These are phyloP conservation scores for Ophioninae sp. DNA, from an alignment of 2,888 invertebrate genomes.

Conservation along the genomic window DNA sequence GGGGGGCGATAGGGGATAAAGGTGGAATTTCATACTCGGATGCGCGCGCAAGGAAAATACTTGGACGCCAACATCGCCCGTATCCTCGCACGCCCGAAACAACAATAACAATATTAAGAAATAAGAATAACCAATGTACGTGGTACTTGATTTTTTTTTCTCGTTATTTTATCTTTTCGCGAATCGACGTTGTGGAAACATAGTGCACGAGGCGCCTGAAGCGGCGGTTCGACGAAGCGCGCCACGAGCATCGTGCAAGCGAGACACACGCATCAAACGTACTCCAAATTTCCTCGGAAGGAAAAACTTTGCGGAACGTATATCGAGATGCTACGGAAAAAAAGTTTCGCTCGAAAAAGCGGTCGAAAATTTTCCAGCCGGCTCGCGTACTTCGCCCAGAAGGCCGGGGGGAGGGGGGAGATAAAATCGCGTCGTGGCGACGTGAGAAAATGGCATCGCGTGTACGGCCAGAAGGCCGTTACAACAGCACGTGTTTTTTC, in stretches of 20 bases:
- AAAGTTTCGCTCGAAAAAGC: background rate
- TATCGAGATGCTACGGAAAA: background rate
- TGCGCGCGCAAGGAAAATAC: background rate
- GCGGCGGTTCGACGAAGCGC: constrained; percentile 36
- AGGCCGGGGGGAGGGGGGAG: background rate
- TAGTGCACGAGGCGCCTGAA: constrained; percentile 36
- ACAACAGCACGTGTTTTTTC: constrained; percentile 55
- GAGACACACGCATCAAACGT: background rate
- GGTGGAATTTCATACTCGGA: background rate
- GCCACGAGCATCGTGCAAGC: constrained; percentile 25
- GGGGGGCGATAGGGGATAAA: background rate
- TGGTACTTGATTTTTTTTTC: background rate
- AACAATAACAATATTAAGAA: background rate
- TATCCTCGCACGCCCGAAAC: background rate
- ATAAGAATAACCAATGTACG: background rate
- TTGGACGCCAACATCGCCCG: background rate
- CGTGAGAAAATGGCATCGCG: constrained; percentile 71
- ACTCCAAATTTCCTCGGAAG: background rate
- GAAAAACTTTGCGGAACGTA: background rate
- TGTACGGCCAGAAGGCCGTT: constrained; percentile 62
- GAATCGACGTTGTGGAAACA: constrained; percentile 48
- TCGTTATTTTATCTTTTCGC: constrained; percentile 20
- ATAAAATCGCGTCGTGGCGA: constrained; percentile 25
- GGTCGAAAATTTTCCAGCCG: background rate
- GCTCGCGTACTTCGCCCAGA: background rate